Conservation (phyloP, 2,797 vertebrate genomes). For the Anniella stebbinsi region DNA sequence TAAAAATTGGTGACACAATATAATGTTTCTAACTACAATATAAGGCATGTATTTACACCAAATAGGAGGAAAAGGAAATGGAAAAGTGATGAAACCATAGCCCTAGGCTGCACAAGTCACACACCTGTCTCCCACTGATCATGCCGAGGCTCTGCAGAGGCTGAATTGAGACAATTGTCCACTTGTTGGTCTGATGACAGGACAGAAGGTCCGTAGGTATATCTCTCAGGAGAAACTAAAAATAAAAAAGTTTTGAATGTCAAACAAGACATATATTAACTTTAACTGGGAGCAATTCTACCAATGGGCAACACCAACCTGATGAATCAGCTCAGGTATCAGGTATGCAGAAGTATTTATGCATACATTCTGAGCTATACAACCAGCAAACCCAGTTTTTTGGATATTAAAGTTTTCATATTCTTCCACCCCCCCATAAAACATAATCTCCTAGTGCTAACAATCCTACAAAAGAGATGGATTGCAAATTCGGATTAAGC, state of each 20-base stretch:
- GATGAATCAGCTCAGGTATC: not conserved
- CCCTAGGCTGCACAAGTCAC: not conserved
- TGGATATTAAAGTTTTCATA: not conserved
- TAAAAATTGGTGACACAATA: not conserved
- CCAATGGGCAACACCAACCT: not conserved
- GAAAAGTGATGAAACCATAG: not conserved
- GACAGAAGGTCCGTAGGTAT: constrained; percentile 67
- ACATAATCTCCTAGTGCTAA: not conserved
- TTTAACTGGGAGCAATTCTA: not conserved
- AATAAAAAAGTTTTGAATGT: not conserved
- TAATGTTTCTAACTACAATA: too few relatives aligned
- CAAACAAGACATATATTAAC: not conserved
- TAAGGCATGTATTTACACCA: not conserved
- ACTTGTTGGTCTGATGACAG: constrained; percentile 64
- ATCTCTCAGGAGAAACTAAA: constrained; percentile 88
- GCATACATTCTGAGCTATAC: not conserved
- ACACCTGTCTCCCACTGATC: constrained; percentile 81
- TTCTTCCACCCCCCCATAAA: not conserved
- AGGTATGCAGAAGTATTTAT: not conserved
- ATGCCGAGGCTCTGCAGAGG: constrained; percentile 75
- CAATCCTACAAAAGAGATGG: not conserved
- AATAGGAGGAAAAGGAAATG: not conserved
- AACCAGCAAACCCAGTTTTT: not conserved
- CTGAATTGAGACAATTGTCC: constrained; percentile 68
- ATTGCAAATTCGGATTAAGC: not conserved